Evolutionary conservation across 2,113 vertebrate genomes (phyloP).

Genomic region (Nerophis lumbriciformis): DNA sequence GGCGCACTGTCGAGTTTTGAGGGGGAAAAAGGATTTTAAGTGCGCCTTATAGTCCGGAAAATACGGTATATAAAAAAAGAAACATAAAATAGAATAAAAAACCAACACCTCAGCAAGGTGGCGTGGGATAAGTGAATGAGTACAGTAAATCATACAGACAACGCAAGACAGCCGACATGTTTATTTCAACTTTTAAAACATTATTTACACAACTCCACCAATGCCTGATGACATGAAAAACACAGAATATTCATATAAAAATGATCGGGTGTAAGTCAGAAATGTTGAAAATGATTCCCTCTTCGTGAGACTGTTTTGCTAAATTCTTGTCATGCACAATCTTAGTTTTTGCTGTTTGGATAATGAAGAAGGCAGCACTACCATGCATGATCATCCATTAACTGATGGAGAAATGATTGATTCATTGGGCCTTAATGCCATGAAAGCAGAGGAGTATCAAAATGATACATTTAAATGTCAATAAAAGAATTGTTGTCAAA

Average conservation of each 20-base stretch:
- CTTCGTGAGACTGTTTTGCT: too few species aligned
- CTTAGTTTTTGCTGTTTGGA: slow-evolving; percentile 28
- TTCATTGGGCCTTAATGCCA: background rate
- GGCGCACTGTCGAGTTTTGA: too few species aligned
- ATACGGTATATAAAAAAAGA: too few species aligned
- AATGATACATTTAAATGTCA: too few species aligned
- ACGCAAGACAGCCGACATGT: slow-evolving; percentile 11
- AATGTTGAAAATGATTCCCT: too few species aligned
- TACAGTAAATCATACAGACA: background rate
- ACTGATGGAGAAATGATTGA: background rate
- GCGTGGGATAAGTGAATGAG: background rate
- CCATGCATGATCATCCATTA: background rate
- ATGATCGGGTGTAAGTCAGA: slow-evolving; percentile 15
- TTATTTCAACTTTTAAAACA: slow-evolving; percentile 60
- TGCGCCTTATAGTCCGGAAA: too few species aligned
- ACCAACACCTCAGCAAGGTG: too few species aligned
- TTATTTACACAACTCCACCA: slow-evolving; percentile 65
- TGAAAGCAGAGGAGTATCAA: too few species aligned
- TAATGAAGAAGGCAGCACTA: slow-evolving; percentile 36
- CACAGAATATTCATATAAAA: slow-evolving; percentile 55
- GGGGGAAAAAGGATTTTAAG: too few species aligned
- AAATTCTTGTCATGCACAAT: background rate
- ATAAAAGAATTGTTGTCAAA: too few species aligned
- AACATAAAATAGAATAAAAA: too few species aligned
- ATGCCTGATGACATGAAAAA: slow-evolving; percentile 51